Evolutionary conservation across 2,888 invertebrate genomes (phyloP), one percentile per base, ranked within the genome.

Genomic region (Phymatocera aterrima): DNA sequence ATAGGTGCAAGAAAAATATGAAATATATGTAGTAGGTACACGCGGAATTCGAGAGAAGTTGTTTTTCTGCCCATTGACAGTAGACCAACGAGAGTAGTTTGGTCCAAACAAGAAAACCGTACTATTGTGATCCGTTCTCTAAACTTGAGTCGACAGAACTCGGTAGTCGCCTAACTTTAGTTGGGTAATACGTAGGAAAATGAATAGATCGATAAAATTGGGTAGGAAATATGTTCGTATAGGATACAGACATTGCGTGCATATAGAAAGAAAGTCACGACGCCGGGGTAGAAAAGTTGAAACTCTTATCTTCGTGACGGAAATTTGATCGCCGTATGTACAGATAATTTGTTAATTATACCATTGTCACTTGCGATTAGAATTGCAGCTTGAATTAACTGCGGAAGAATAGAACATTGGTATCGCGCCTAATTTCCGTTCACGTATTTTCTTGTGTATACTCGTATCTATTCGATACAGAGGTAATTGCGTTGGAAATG

Each of bases 41-140:
- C 65, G 21, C 21, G 40, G 65, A 12, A 65, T 65, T 68, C 43
- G 28, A 43, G 46, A 68, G 46, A 68, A 46, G 15, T 68, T 68
- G 68, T 68, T 68, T 68, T 68, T 68, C 68, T 68, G 68, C 40
- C 68, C 68, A 68, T 68, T 68, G 68, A 68, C 46, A 68, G 68
- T n/a, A 68, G 68, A 68, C 46, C 68, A 68, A 68, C 68, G 68
- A 68, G 43, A n/a, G 43, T 24, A 68, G 43, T 68, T 68, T 68
- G 15, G 24, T 46, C 28, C 24, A 6, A 68, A 68, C 43, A 46
- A 68, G 28, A 40, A 68, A 68, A 10, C 68, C 15, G n/a, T n/a
- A n/a, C n/a, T 46, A 24, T 21, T 43, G 28, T 43, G n/a, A 68
- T 68, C 24, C 40, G 10, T 1, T 37, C 34, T 51, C 34, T 61